These are phyloP conservation scores for Linnaemya vulpina DNA, from an alignment of 2,888 invertebrate genomes.

Conservation along the genomic window DNA sequence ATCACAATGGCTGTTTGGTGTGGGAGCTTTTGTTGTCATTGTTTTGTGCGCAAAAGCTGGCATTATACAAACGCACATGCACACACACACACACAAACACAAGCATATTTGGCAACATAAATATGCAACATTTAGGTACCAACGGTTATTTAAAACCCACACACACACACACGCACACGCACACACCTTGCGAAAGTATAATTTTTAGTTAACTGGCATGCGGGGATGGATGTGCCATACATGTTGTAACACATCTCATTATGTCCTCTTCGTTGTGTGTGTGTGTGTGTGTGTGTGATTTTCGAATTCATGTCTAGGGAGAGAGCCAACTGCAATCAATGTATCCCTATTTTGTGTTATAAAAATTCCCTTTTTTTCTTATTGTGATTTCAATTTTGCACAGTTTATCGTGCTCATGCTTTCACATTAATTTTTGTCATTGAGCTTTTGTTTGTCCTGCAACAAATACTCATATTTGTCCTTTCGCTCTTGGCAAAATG, in stretches of 20 bases:
- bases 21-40: constrained; percentile 80
- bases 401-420: constrained; percentile 10
- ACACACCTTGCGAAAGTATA: neutral
- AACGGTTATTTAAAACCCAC: neutral
- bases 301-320: constrained; percentile 4
- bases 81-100: neutral
- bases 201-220: neutral
- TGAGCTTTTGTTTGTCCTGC: neutral
- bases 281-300: neutral
- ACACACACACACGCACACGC: no score
- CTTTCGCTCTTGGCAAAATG: constrained; percentile 31
- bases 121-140: neutral
- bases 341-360: constrained; percentile 2
- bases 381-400: constrained; percentile 33
- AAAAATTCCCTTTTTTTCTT: neutral
- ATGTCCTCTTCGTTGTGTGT: neutral
- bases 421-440: neutral
- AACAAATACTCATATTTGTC: constrained; percentile 37
- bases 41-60: constrained; percentile 77
- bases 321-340: constrained; percentile 20
- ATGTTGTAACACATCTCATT: constrained; percentile 21
- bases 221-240: neutral
- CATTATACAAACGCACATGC: constrained; percentile 51
- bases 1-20: constrained; percentile 82
- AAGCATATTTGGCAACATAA: neutral